Percentiles rank a stretch among this genome's conserved stretches.
phyloP scores from a whole-genome alignment of 2,113 vertebrate species.

The Blennius ocellaris region DNA sequence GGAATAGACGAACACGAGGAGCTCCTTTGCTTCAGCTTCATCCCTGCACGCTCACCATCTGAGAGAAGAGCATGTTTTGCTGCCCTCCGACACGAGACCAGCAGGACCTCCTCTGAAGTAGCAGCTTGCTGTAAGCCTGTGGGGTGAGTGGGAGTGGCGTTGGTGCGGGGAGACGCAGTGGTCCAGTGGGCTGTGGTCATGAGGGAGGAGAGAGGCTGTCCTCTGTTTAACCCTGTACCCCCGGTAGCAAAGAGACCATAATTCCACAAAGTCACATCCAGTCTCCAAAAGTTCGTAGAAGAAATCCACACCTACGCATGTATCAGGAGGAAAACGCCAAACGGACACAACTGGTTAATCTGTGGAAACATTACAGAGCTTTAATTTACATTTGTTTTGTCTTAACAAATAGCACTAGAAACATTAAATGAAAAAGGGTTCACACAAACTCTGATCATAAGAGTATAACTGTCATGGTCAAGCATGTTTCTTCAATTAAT shows the following conservation, averaged over 20 bases:
- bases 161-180: slow-evolving; percentile 1
- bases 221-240: slow-evolving; percentile 33
- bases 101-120: slow-evolving; percentile 73
- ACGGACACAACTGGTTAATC: background rate
- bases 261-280: slow-evolving; percentile 63
- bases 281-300: slow-evolving; percentile 32
- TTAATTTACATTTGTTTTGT: background rate
- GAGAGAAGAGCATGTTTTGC: slow-evolving; percentile 57
- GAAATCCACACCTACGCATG: slow-evolving; percentile 17
- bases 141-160: slow-evolving; percentile 6
- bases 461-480: too few relatives aligned
- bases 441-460: too few relatives aligned
- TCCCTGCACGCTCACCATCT: slow-evolving; percentile 29
- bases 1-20: background rate
- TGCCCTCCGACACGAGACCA: slow-evolving; percentile 59
- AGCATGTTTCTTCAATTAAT: too few relatives aligned
- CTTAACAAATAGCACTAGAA: too few relatives aligned
- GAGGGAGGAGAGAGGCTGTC: slow-evolving; percentile 30
- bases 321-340: slow-evolving; percentile 7
- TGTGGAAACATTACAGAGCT: background rate
- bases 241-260: slow-evolving; percentile 19
- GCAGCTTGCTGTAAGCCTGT: slow-evolving; percentile 68
- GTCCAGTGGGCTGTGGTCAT: slow-evolving; percentile 13
- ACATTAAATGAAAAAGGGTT: too few relatives aligned
- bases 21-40: slow-evolving; percentile 20